A percentile compares a stretch with the other conserved stretches of the same genome.
phyloP scores from a whole-genome alignment of 2,113 vertebrate genomes.

The Stegostoma tigrinum region DNA sequence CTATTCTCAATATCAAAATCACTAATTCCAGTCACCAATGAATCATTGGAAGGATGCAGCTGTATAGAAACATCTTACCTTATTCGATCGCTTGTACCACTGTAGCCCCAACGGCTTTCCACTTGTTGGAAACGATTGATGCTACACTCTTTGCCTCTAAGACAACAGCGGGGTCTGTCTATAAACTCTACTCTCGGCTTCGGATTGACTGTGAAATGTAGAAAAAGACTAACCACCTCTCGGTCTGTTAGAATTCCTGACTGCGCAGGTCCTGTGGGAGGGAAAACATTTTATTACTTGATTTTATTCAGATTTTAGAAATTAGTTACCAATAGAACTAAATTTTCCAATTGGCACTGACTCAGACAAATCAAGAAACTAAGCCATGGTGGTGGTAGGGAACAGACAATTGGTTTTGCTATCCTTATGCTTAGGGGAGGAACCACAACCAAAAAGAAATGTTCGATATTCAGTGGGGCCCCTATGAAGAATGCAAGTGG shows the following conservation, averaged over 20 bases:
- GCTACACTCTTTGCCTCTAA: conserved; percentile 91
- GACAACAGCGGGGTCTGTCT: conserved; percentile 88
- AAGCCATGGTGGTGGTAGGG: background rate
- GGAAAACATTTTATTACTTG: background rate
- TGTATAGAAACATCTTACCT: conserved; percentile 55
- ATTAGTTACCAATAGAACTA: background rate
- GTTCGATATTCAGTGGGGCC: background rate
- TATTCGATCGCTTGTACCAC: conserved; percentile 90
- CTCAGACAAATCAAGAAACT: background rate
- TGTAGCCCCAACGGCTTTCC: conserved; percentile 97
- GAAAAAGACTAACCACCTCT: conserved; percentile 91
- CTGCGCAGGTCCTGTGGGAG: conserved; percentile 79
- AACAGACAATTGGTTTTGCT: background rate
- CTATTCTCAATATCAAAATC: background rate
- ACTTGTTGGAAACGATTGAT: conserved; percentile 94
- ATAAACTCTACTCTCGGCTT: conserved; percentile 93
- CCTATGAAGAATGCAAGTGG: background rate
- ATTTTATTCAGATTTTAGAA: background rate
- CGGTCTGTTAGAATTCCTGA: conserved; percentile 88
- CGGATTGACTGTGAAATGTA: conserved; percentile 94
- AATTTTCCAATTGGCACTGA: background rate
- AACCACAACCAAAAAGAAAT: background rate
- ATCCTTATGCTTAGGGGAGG: background rate
- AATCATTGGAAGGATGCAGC: background rate
- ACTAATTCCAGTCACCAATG: background rate